Evolutionary conservation across 2,888 invertebrate genomes (phyloP), one percentile per base, ranked within the genome.

Genomic region (Lathronympha strigana): DNA sequence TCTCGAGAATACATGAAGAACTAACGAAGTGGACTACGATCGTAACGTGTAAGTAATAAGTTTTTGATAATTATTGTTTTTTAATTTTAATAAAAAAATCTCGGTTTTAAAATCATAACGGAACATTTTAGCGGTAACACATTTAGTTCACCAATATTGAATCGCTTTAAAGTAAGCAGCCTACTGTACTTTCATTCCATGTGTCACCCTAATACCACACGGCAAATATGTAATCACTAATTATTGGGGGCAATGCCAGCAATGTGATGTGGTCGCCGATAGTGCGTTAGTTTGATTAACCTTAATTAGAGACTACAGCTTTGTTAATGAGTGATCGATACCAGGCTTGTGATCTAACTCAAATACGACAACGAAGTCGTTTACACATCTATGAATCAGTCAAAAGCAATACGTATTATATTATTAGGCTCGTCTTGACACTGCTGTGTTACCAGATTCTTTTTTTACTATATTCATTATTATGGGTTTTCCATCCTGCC

Each of bases 231-330:
- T 79, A 28, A 33, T 36, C 36, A 33, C 31, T n/a, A 40, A 31
- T 47, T 61, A 49, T 54, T 68, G 40, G 77, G 72, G 71, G 67
- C 67, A 75, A 70, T 69, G 69, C 67, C 72, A 38, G 57, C 69
- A 73, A 72, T 75, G 72, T 79, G 73, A 75, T 76, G 74, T 70
- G 76, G 36, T 67, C 70, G 66, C 73, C 73, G 78, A 71, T 77
- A 73, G 67, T 72, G 69, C 72, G 72, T 80, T 75, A 73, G 71
- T 73, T 75, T 78, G 77, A 85, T 84, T 81, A 79, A 74, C 75
- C 74, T 71, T 82, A 82, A 84, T 82, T 82, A 72, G 75, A 73
- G 73, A 8, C 15, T 54, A 4, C 17, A 17, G 17, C 15, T n/a
- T n/a, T 9, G 43, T n/a, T 6, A 13, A 28, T 45, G 1, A 31